Conservation (phyloP, 2,113 vertebrate genomes). For the Lucifuga dentata region DNA sequence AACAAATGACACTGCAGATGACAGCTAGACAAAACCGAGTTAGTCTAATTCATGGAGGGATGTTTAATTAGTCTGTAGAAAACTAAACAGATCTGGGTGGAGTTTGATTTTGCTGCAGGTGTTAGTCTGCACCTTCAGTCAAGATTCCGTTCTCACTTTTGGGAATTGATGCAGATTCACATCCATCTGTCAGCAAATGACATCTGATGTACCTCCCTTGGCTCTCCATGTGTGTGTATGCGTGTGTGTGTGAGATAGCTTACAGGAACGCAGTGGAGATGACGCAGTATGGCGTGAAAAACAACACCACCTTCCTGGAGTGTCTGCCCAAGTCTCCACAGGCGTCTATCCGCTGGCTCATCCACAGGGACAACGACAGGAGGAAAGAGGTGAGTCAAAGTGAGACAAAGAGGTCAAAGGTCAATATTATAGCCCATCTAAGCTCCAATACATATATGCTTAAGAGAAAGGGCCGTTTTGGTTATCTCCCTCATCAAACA, state of each 20-base stretch:
- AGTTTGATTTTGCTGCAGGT: slow-evolving; percentile 25
- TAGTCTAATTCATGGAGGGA: background rate
- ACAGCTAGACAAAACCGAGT: slow-evolving; percentile 9
- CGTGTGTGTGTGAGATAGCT: slow-evolving; percentile 73
- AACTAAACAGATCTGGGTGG: slow-evolving; percentile 17
- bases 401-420: slow-evolving; percentile 14
- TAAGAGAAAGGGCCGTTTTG: background rate
- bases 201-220: slow-evolving; percentile 36
- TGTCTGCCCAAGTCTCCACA: slow-evolving; percentile 95
- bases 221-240: slow-evolving; percentile 42
- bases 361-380: slow-evolving; percentile 96
- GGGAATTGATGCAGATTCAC: slow-evolving; percentile 54
- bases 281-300: slow-evolving; percentile 94
- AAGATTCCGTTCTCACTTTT: slow-evolving; percentile 45
- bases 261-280: slow-evolving; percentile 96
- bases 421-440: background rate
- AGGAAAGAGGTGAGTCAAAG: slow-evolving; percentile 91
- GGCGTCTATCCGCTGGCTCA: slow-evolving; percentile 93
- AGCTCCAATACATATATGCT: background rate
- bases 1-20: slow-evolving; percentile 10
- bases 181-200: slow-evolving; percentile 66
- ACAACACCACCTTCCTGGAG: slow-evolving; percentile 98
- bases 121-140: slow-evolving; percentile 51
- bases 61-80: slow-evolving; percentile 10
- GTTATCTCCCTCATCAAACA: slow-evolving; percentile 2